Evolutionary conservation across 2,888 invertebrate species (phyloP).

Genomic region (Drosophila subquinaria): DNA sequence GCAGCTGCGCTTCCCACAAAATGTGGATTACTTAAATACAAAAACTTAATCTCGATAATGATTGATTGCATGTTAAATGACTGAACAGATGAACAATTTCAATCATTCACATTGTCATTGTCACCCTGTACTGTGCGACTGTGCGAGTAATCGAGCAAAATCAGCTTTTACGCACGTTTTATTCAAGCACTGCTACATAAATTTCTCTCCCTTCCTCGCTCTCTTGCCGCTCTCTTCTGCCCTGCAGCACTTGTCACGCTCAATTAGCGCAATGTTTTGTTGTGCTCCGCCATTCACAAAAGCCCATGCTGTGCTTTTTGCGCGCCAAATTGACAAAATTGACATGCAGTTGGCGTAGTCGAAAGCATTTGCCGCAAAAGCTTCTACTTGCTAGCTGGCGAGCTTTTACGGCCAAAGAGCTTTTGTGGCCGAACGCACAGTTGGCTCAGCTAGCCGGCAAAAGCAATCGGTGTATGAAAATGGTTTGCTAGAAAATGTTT

Average conservation of each 20-base stretch:
- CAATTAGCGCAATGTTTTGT: slow-evolving; percentile 55
- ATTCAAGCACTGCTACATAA: slow-evolving; percentile 27
- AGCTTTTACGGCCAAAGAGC: slow-evolving; percentile 49
- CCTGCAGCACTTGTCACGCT: slow-evolving; percentile 36
- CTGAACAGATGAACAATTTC: slow-evolving; percentile 3
- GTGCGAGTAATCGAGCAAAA: slow-evolving; percentile 16
- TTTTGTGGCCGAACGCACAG: slow-evolving; percentile 39
- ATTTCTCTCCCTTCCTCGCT: background rate
- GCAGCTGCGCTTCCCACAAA: slow-evolving; percentile 1
- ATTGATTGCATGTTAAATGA: slow-evolving; percentile 38
- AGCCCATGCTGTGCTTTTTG: slow-evolving; percentile 59
- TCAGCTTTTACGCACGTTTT: slow-evolving; percentile 65
- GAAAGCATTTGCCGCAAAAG: slow-evolving; percentile 41
- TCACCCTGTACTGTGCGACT: slow-evolving; percentile 58
- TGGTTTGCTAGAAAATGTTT: slow-evolving; percentile 71
- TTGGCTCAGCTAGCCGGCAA: slow-evolving; percentile 66
- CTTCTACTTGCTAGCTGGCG: slow-evolving; percentile 19
- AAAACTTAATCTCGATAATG: slow-evolving; percentile 15
- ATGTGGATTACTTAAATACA: slow-evolving; percentile 5
- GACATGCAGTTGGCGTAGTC: slow-evolving; percentile 22
- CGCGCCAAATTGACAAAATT: slow-evolving; percentile 56
- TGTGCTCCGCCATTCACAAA: slow-evolving; percentile 65
- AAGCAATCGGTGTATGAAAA: slow-evolving; percentile 65
- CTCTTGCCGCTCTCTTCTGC: background rate
- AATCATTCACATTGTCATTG: slow-evolving; percentile 10